Percentiles rank a stretch among this genome's conserved stretches.
phyloP scores from a whole-genome alignment of 1,140 invertebrate species.

The Mycetomoellerius zeteki region DNA sequence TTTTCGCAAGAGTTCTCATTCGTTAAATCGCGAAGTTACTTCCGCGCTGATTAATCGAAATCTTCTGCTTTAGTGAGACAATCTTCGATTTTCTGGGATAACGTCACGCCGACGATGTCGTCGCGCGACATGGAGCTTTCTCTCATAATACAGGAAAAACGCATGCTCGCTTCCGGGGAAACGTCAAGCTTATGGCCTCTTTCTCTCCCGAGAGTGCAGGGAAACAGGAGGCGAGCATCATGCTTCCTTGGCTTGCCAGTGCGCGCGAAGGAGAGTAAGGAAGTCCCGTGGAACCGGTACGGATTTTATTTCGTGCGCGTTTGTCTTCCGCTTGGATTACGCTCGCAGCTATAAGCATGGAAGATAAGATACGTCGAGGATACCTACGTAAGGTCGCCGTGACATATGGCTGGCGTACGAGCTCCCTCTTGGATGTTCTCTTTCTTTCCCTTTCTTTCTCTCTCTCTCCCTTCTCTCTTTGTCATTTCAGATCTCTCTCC shows the following conservation, averaged over 20 bases:
- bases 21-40: not conserved
- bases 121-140: conserved; percentile 24
- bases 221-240: not conserved
- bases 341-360: conserved; percentile 77
- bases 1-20: not conserved
- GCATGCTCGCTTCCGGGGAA: conserved; percentile 37
- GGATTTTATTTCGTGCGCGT: conserved; percentile 80
- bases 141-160: conserved; percentile 48
- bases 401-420: conserved; percentile 79
- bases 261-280: conserved; percentile 65
- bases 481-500: conserved; percentile 31
- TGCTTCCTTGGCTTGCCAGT: conserved; percentile 32
- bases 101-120: not conserved
- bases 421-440: conserved; percentile 28
- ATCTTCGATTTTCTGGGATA: conserved; percentile 14
- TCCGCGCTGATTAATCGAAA: not conserved
- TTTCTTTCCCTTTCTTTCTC: not conserved
- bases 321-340: conserved; percentile 80
- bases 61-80: not conserved
- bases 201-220: conserved; percentile 37
- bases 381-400: conserved; percentile 75
- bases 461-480: not conserved
- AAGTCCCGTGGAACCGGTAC: conserved; percentile 76
- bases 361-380: conserved; percentile 79
- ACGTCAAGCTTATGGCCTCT: conserved; percentile 34